Evolutionary conservation across 2,888 invertebrate genomes (phyloP), one percentile per base, ranked within the genome.

Genomic region (Dynastes grantii): DNA sequence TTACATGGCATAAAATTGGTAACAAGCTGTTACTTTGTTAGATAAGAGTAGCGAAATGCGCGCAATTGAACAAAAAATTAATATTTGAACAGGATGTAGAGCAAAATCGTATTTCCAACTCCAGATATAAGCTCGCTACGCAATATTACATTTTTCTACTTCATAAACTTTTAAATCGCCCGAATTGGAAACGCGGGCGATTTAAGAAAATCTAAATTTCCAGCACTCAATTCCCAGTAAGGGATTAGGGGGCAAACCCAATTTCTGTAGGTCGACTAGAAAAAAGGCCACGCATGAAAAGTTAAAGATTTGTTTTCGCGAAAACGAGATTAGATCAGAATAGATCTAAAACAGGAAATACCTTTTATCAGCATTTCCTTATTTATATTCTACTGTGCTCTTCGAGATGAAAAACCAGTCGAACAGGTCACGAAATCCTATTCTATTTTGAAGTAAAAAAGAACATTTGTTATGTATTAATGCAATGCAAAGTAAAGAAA

Each of bases 201-300:
- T 37, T 71, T 73, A 61, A 73, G 73, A 73, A 73, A 73, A 73
- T 73, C 73, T 58, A 73, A 73, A 58, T 71, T 71, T 58, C 71
- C 37, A 71, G 22, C 71, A 71, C 55, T 71, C 71, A 55, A 71
- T 73, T 73, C 58, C 73, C 73, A n/a, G 32, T 16, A 53, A 73
- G 73, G 73, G 73, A 73, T 73, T 73, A 71, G 58, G 73, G 73
- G 9, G 58, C 58, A 67, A 73, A 73, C 73, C 58, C 73, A 73
- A 73, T 73, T 73, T 73, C 58, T 58, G 73, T 58, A 73, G 73
- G 73, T 58, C 58, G 73, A 73, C 73, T 73, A 73, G 73, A 58
- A 73, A 73, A 73, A 58, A 37, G 73, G 73, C 61, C 61, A 73
- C 58, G 73, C 73, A 73, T 73, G 73, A 73, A 73, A 73, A 58